A percentile compares a stretch with the other conserved stretches of the same genome.
Conservation (phyloP, 2,797 vertebrate genomes). For the Sebastolobus alascanus region DNA sequence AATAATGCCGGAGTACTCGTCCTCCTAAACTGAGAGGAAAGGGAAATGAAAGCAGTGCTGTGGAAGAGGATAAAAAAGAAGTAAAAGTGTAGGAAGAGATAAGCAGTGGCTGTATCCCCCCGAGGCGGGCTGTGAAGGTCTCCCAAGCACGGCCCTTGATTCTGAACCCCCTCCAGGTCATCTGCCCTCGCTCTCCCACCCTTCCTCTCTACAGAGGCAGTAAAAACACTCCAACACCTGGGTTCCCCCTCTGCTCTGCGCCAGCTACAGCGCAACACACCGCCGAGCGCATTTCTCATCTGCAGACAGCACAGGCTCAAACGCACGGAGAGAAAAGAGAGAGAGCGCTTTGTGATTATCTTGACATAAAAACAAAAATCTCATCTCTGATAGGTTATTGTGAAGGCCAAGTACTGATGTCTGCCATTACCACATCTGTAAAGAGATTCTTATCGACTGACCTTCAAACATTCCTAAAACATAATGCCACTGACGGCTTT, state of each 20-base stretch:
- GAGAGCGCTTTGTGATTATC: slow-evolving; percentile 61
- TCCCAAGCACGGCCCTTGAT: slow-evolving; percentile 81
- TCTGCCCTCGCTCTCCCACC: slow-evolving; percentile 81
- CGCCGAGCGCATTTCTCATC: slow-evolving; percentile 79
- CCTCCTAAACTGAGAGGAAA: slow-evolving; percentile 79
- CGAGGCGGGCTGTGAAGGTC: slow-evolving; percentile 82
- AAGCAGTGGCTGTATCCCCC: slow-evolving; percentile 84
- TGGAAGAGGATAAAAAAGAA: slow-evolving; percentile 85
- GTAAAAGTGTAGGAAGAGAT: slow-evolving; percentile 87
- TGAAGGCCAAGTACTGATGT: slow-evolving; percentile 61
- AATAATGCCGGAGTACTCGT: slow-evolving; percentile 72
- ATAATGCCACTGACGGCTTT: slow-evolving; percentile 53
- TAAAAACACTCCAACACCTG: slow-evolving; percentile 89
- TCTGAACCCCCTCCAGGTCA: slow-evolving; percentile 86
- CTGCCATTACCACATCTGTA: slow-evolving; percentile 66
- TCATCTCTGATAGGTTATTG: slow-evolving; percentile 47
- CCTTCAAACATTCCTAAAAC: slow-evolving; percentile 68
- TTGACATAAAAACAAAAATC: slow-evolving; percentile 57
- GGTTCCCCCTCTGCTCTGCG: slow-evolving; percentile 86
- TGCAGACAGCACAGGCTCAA: slow-evolving; percentile 55
- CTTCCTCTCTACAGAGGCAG: slow-evolving; percentile 87
- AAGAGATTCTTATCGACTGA: slow-evolving; percentile 71
- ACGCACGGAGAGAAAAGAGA: slow-evolving; percentile 18
- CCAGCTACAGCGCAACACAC: slow-evolving; percentile 79
- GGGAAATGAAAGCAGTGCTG: slow-evolving; percentile 83